Percentiles rank a stretch among this genome's conserved stretches.
phyloP scores from a whole-genome alignment of 1,140 invertebrate genomes.

The Dendroctonus ponderosae region DNA sequence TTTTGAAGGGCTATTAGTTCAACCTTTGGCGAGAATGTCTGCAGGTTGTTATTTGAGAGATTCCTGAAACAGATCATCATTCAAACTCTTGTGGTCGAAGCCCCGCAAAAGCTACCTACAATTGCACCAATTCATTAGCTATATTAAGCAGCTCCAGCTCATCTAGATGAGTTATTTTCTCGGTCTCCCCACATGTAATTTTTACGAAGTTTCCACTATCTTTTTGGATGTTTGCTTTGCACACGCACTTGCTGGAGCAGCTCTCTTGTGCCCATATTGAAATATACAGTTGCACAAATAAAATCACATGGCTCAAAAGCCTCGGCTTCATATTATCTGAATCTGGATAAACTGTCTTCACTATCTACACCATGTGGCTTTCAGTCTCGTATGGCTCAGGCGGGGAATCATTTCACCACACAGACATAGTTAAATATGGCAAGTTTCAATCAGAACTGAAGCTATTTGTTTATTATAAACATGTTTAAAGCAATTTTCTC shows the following conservation, averaged over 20 bases:
- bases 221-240: conserved; percentile 43
- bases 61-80: conserved; percentile 42
- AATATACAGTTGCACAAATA: conserved; percentile 2
- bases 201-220: conserved; percentile 48
- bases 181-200: conserved; percentile 51
- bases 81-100: not conserved
- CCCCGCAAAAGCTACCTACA: conserved; percentile 46
- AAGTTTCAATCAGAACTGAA: no score
- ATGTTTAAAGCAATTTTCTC: no score
- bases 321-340: conserved; percentile 3
- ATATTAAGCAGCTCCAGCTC: conserved; percentile 53
- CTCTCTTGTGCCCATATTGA: conserved; percentile 5
- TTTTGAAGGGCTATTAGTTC: conserved; percentile 49
- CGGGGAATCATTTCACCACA: no score
- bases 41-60: conserved; percentile 47
- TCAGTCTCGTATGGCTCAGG: no score
- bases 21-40: conserved; percentile 45
- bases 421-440: no score
- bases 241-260: conserved; percentile 41
- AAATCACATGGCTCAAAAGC: not conserved
- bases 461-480: no score
- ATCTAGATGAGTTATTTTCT: conserved; percentile 48
- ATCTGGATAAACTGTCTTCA: no score
- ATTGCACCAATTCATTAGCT: conserved; percentile 49
- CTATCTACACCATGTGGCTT: no score